Evolutionary conservation across 2,113 vertebrate species (phyloP).

Genomic region (Setophaga petechia): DNA sequence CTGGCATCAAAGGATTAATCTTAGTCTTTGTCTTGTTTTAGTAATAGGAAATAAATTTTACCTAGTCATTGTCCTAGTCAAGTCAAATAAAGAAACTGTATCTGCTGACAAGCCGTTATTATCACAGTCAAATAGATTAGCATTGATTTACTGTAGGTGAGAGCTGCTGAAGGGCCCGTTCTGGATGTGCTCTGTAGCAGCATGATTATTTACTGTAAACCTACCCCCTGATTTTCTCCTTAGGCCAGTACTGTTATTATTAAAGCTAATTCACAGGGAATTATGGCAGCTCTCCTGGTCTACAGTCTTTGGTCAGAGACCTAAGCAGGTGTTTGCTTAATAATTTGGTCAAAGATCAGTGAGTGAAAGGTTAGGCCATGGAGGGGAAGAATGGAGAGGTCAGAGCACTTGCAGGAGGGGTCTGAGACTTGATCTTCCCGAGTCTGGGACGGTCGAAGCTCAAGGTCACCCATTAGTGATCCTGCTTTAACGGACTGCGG

Average conservation of each 20-base stretch:
- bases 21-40: constrained; percentile 40
- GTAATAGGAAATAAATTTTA: constrained; percentile 64
- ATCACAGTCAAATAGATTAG: constrained; percentile 65
- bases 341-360: constrained; percentile 99
- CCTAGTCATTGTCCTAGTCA: constrained; percentile 33
- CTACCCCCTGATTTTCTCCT: constrained; percentile 80
- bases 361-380: constrained; percentile 92
- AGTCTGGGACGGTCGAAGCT: constrained; percentile 90
- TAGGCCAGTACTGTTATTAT: constrained; percentile 74
- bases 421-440: constrained; percentile 97
- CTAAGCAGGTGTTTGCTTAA: constrained; percentile 97
- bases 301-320: constrained; percentile 80
- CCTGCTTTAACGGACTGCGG: constrained; percentile 80
- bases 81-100: constrained; percentile 56
- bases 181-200: constrained; percentile 44
- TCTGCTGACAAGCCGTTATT: constrained; percentile 63
- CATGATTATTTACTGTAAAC: constrained; percentile 72
- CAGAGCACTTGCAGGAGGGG: constrained; percentile 84
- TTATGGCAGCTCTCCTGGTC: constrained; percentile 80
- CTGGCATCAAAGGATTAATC: constrained; percentile 61
- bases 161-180: constrained; percentile 41
- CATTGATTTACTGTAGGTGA: constrained; percentile 64
- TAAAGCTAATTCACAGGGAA: constrained; percentile 84
- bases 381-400: constrained; percentile 87
- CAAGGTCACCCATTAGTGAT: constrained; percentile 99